Base-by-base conservation (phyloP, 2,888 invertebrate genomes). In the Leptinotarsa peninsularis region DNA sequence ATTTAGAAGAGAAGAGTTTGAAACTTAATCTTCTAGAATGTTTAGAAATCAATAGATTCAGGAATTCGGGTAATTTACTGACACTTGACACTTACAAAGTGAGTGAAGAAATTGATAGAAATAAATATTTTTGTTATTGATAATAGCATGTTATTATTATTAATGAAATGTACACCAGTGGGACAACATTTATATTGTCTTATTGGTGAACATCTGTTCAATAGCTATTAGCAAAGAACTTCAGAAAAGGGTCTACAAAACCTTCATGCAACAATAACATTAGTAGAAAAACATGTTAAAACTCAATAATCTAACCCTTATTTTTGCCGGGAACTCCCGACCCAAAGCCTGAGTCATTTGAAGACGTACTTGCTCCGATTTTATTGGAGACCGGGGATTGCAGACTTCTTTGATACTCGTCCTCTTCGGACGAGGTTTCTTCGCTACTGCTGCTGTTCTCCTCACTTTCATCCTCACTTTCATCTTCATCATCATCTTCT, bases 271-370 rank as follows among this genome's bases (percentile, higher is more conserved):
- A 71, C 50, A 21, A 43, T 5, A 52, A 4, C 5, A 66, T 76
- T 77, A 77, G 69, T 66, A 52, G 70, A 54, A 63, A 23, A 76
- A 79, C 81, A 81, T 78, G 78, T 81, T 81, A 78, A 77, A 79
- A 78, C 70, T 66, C 89, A 89, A 88, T 89, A 88, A 84, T 86
- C 86, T 89, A 90, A 92, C 92, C 92, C 90, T 91, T 91, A 87
- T 91, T 91, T 77, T 90, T 90, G 56, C 93, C 92, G 73, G 92
- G 92, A 68, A 93, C 92, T 75, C 84, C 85, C 75, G 88, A 91
- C 87, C 95, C 94, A 88, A 95, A 95, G 81, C 95, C 95, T 75
- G 95, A 95, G 89, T 95, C 95, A 88, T 94, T 94, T 83, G 95
- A 95, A 84, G 94, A 94, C 78, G 94, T 95, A 74, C 93, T 93